phyloP scores from a whole-genome alignment of 2,113 vertebrate genomes.

The Forbesichthys agassizii region DNA sequence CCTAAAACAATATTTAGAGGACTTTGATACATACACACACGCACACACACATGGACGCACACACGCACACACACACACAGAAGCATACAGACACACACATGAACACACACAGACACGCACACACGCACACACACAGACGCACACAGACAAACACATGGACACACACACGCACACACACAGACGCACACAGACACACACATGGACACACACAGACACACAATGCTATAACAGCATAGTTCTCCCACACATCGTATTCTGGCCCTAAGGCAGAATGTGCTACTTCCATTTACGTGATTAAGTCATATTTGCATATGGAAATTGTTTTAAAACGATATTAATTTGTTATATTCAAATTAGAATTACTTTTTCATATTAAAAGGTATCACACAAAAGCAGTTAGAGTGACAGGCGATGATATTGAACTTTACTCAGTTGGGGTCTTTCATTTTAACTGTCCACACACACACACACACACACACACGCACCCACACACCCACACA shows the following conservation, averaged over 20 bases:
- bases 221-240: too few species aligned
- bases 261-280: constrained; percentile 61
- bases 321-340: constrained; percentile 77
- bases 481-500: neutral
- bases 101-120: too few species aligned
- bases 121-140: too few species aligned
- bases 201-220: constrained; percentile 8
- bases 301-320: constrained; percentile 83
- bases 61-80: neutral
- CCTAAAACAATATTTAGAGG: too few species aligned
- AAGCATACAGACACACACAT: too few species aligned
- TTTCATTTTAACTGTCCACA: neutral
- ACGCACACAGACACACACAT: neutral
- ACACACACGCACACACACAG: neutral
- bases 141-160: too few species aligned
- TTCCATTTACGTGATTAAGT: constrained; percentile 81
- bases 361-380: constrained; percentile 68
- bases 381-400: constrained; percentile 49
- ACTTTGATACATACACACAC: too few species aligned
- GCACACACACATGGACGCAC: neutral
- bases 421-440: constrained; percentile 55
- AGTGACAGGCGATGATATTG: constrained; percentile 66
- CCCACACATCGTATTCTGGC: constrained; percentile 54
- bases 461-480: constrained; percentile 3
- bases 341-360: constrained; percentile 76